Evolutionary conservation across 2,888 invertebrate species (phyloP), one percentile per base, ranked within the genome.

Genomic region (Eilema griseolum): DNA sequence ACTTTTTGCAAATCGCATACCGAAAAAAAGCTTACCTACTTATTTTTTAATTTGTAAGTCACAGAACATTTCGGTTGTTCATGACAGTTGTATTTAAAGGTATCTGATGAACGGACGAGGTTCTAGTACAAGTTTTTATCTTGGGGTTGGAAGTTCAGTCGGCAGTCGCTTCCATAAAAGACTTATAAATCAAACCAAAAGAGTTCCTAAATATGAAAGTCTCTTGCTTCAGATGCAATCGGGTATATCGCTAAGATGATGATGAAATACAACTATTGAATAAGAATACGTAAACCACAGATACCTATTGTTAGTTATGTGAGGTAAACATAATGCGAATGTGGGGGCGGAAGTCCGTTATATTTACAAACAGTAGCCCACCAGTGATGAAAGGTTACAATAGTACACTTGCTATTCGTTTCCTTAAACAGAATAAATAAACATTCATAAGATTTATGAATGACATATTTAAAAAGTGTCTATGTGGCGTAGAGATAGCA

Each of bases 351-450:
- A 59, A 24, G 57, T 33, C 28, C 24, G 23, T 57, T 68, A 56
- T 63, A 70, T 70, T 67, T 31, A 60, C 69, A 68, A 68, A 59
- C 60, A 57, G 46, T 24, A 41, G 28, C 31, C 10, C 23, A 23
- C 14, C 26, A 59, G 26, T 12, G 57, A 59, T 26, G 52, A 52
- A 52, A 52, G 52, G 20, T n/a, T n/a, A n/a, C 52, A n/a, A 52
- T 52, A 52, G 20, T 8, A n/a, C 10, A 52, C 10, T 52, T 7
- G n/a, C 52, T 52, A 20, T 52, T n/a, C 8, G 52, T 52, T 52
- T n/a, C 52, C n/a, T 10, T n/a, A 46, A 16, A 46, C 7, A 46
- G 46, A 46, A 46, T 46, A 46, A 20, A 46, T 46, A 46, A 20
- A 7, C 20, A n/a, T n/a, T 52, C 52, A n/a, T n/a, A 8, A n/a